Evolutionary conservation across 2,888 invertebrate species (phyloP), one percentile per base, ranked within the genome.

Genomic region (Argyresthia albistria): DNA sequence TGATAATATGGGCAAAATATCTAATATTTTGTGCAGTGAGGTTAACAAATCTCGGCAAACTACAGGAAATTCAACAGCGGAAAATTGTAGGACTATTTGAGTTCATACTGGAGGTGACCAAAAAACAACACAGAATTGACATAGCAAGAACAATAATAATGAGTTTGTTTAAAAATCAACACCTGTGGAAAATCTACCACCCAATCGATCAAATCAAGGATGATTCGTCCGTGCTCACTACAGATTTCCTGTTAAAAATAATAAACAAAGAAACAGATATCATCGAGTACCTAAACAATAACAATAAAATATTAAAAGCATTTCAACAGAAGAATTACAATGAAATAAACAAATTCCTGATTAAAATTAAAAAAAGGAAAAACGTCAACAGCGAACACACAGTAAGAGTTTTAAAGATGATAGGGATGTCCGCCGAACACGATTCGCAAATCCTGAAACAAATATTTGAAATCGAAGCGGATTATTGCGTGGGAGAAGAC

Each of bases 271-370:
- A 82, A 55, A 61, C 58, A 55, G 78, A 80, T 52, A 69, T 77
- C 1, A 58, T 83, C 4, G 66, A 62, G n/a, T 69, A 73, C 63
- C 68, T 82, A 51, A 67, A 76, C 56, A 66, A 60, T 11, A 80
- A 72, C 57, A 66, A 73, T 55, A 73, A 64, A 48, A 63, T 88
- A 55, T 66, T 91, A 14, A 75, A 76, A 51, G 79, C 88, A 1
- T 91, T 88, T 59, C 87, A 86, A 62, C 78, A 86, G 54, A 91
- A 90, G 66, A 86, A 91, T 56, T 77, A 88, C 47, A 65, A 65
- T 54, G 78, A 87, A 59, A 67, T 91, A 7, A 66, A 74, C 1
- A 79, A 75, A 61, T 76, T 82, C 0, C 73, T 90, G 42, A 74
- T 77, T 54, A 89, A 89, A 69, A 76, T 88, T 15, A 79, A 74